Conservation (phyloP, 1,140 invertebrate genomes). For the Oscheius sp. region DNA sequence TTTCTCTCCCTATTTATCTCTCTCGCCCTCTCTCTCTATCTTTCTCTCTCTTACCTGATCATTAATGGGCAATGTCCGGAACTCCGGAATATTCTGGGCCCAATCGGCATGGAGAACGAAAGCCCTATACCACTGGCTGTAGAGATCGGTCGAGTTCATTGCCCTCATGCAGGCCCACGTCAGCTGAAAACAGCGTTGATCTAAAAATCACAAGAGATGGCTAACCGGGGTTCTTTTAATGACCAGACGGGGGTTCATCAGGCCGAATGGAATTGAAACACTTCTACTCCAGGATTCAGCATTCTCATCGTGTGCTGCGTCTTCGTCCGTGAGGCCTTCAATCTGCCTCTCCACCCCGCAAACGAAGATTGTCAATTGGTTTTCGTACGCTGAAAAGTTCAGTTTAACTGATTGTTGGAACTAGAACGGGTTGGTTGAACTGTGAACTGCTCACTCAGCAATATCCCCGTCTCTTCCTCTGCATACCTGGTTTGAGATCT, state of each 20-base stretch:
- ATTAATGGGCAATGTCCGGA: conserved; percentile 29
- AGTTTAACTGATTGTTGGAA: neutral
- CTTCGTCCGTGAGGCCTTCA: conserved; percentile 32
- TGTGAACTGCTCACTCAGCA: no score
- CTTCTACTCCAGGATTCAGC: conserved; percentile 34
- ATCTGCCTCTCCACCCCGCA: conserved; percentile 25
- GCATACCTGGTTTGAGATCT: neutral
- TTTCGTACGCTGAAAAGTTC: conserved; percentile 9
- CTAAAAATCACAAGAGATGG: neutral
- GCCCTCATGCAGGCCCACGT: conserved; percentile 34
- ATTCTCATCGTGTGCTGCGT: conserved; percentile 30
- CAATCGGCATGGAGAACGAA: conserved; percentile 40
- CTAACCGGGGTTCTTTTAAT: conserved; percentile 36
- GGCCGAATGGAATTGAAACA: conserved; percentile 34
- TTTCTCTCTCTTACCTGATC: conserved; percentile 39
- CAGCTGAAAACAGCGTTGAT: conserved; percentile 12
- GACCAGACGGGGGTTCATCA: conserved; percentile 39
- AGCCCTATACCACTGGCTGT: conserved; percentile 31
- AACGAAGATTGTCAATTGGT: conserved; percentile 20
- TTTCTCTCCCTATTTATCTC: no score
- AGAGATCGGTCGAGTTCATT: conserved; percentile 39
- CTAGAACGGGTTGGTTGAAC: neutral
- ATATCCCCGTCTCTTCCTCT: neutral
- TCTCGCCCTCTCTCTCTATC: no score
- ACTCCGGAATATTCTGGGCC: conserved; percentile 37